phyloP scores from a whole-genome alignment of 2,888 invertebrate genomes.

The Diploptera punctata region DNA sequence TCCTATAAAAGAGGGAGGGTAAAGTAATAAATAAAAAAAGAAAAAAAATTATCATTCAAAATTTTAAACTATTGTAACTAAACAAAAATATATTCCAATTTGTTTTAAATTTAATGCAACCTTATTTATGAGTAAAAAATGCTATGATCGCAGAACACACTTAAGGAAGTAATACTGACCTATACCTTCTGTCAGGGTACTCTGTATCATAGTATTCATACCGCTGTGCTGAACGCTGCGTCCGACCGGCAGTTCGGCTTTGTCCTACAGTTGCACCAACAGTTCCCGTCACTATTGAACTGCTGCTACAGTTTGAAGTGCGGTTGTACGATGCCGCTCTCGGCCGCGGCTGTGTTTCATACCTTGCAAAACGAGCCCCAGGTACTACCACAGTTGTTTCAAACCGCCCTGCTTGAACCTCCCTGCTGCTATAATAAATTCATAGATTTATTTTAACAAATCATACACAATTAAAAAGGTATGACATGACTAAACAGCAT shows the following conservation, averaged over 20 bases:
- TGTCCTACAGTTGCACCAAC: constrained; percentile 34
- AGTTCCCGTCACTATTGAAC: constrained; percentile 35
- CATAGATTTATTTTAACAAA: too few species aligned
- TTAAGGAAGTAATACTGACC: too few species aligned
- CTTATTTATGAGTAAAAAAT: too few species aligned
- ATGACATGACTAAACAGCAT: too few species aligned
- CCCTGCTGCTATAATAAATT: too few species aligned
- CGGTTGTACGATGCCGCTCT: constrained; percentile 63
- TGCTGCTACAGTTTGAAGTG: constrained; percentile 45
- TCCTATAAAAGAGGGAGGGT: too few species aligned
- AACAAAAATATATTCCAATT: too few species aligned
- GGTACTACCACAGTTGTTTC: constrained; percentile 54
- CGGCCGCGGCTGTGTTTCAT: constrained; percentile 64
- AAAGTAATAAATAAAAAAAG: too few species aligned
- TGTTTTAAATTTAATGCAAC: too few species aligned
- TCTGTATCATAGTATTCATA: constrained; percentile 60
- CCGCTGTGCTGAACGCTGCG: constrained; percentile 49
- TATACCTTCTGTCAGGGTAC: constrained; percentile 42
- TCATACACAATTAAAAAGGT: too few species aligned
- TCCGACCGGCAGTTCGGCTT: constrained; percentile 21
- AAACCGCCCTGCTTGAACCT: constrained; percentile 47
- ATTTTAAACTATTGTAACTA: not conserved
- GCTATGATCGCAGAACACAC: too few species aligned
- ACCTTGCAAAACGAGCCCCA: constrained; percentile 61
- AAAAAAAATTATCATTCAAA: not conserved